phyloP scores from a whole-genome alignment of 2,113 vertebrate genomes.

The Cyphomyrus plagiostoma region DNA sequence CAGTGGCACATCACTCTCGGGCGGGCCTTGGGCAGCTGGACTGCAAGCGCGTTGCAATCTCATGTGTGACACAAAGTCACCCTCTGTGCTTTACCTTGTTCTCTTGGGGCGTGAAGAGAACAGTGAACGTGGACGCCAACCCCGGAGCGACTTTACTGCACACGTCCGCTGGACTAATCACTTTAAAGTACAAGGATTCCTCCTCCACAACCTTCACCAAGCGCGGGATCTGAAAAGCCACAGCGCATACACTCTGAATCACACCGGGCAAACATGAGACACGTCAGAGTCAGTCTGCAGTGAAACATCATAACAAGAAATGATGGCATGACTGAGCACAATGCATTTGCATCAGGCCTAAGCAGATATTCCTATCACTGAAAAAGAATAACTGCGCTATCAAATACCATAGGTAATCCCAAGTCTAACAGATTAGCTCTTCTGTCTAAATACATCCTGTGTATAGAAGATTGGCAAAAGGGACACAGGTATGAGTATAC shows the following conservation, averaged over 20 bases:
- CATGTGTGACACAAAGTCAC: background rate
- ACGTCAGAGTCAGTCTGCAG: background rate
- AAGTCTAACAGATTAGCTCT: background rate
- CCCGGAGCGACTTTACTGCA: constrained; percentile 66
- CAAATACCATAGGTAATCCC: background rate
- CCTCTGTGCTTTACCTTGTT: constrained; percentile 65
- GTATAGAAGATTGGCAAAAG: background rate
- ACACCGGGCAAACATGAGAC: background rate
- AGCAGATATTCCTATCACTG: background rate
- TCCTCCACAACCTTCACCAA: constrained; percentile 65
- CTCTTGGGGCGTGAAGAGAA: constrained; percentile 72
- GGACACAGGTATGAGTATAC: background rate
- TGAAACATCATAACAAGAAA: background rate
- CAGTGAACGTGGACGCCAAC: constrained; percentile 50
- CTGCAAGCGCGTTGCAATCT: background rate
- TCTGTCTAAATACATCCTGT: background rate
- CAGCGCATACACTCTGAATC: background rate
- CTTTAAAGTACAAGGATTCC: constrained; percentile 68
- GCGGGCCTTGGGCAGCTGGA: background rate
- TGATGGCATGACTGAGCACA: background rate
- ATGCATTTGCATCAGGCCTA: background rate
- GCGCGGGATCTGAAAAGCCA: constrained; percentile 54
- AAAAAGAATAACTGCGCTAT: background rate
- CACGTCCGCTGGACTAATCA: constrained; percentile 49
- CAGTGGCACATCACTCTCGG: background rate